These are phyloP conservation scores for Tipula vernalis DNA, from an alignment of 2,888 invertebrate genomes.

Conservation along the genomic window DNA sequence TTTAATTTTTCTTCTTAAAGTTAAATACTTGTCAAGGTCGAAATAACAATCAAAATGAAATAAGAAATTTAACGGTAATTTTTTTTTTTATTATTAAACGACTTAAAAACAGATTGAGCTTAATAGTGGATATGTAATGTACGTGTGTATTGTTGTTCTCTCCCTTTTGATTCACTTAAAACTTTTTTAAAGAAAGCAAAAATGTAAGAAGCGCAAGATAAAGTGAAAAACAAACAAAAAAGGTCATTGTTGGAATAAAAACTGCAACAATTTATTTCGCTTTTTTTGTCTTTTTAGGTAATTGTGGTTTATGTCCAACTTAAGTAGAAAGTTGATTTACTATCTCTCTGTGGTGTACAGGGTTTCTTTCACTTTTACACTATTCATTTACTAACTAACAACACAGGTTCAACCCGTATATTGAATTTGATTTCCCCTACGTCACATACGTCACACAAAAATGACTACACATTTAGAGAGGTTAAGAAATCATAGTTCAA, in stretches of 20 bases:
- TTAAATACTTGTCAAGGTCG: neutral
- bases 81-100: neutral
- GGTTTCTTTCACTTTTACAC: neutral
- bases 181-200: neutral
- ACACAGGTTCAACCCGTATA: neutral
- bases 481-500: neutral
- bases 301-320: neutral
- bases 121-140: neutral
- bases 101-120: neutral
- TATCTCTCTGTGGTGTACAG: neutral
- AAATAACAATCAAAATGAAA: neutral
- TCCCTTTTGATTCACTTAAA: neutral
- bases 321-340: neutral
- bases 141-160: neutral
- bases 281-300: neutral
- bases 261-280: neutral
- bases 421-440: neutral
- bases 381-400: neutral
- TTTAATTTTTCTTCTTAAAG: neutral
- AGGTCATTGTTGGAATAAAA: neutral
- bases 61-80: neutral
- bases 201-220: neutral
- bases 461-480: neutral
- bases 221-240: neutral
- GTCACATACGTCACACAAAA: neutral